Conservation (phyloP, 1,140 invertebrate species). For the Scaptomyza montana region DNA sequence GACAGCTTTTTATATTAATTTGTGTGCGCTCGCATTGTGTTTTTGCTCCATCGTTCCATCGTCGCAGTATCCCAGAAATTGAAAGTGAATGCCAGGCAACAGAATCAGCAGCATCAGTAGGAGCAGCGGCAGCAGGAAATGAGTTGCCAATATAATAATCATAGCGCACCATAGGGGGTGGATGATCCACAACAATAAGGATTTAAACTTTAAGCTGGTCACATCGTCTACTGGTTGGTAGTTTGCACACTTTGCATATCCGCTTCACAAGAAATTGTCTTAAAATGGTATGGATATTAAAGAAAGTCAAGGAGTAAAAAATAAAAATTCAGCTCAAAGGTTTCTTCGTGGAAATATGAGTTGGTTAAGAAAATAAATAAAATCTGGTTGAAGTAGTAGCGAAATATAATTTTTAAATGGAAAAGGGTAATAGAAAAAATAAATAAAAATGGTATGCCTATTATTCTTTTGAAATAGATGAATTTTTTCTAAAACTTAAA, state of each 20-base stretch:
- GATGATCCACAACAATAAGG: conserved; percentile 27
- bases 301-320: neutral
- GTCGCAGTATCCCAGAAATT: conserved; percentile 52
- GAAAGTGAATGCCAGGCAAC: conserved; percentile 71
- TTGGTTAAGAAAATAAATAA: too few relatives aligned
- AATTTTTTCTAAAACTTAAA: too few relatives aligned
- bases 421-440: too few relatives aligned
- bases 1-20: conserved; percentile 71
- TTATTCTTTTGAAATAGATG: too few relatives aligned
- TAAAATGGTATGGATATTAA: neutral
- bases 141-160: conserved; percentile 82
- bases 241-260: neutral
- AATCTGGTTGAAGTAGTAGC: too few relatives aligned
- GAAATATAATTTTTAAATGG: too few relatives aligned
- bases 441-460: too few relatives aligned
- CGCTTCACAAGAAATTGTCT: neutral
- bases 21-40: conserved; percentile 56
- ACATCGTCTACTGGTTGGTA: conserved; percentile 16
- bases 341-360: too few relatives aligned
- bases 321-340: too few relatives aligned
- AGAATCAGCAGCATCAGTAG: conserved; percentile 59
- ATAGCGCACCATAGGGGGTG: conserved; percentile 75
- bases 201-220: neutral
- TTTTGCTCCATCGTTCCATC: neutral
- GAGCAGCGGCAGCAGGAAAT: conserved; percentile 68